Base-by-base conservation (phyloP, 1,140 invertebrate species). In the Lasioglossum albipes region DNA sequence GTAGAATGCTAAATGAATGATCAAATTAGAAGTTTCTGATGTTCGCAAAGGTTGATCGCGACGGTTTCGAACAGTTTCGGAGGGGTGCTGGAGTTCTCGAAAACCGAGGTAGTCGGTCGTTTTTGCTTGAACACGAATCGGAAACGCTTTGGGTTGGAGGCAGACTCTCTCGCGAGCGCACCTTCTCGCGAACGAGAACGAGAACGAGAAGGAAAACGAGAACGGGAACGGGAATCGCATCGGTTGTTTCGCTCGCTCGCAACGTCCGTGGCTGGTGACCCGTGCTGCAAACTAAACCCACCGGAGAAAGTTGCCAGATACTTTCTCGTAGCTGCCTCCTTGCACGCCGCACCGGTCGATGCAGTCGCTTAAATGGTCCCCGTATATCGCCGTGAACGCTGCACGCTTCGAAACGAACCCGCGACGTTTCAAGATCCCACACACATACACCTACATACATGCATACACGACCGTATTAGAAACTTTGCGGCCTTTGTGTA, bases 251-350 rank as follows among this genome's bases (percentile, higher is more conserved):
- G 84, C 82, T 91, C 88, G 84, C 83, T 91, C 85, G 91, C 89
- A 91, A 91, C 90, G 90, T 90, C 87, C 89, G 88, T 92, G 89
- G 86, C 90, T 92, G 91, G 92, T 93, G 92, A 93, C 92, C 92
- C 90, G 89, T 88, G 90, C 88, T 91, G 90, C 91, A 91, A 92
- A 88, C 88, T 92, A 92, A 92, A 89, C 89, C 88, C 88, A 89
- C 82, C 85, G 89, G 92, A 93, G 92, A 93, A 93, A 93, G 92
- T 93, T 93, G 90, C 90, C 83, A 82, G 84, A 75, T 90, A 91
- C 91, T 93, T 93, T 93, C 92, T 92, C 92, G 91, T 86, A 84
- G 81, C 81, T 87, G 82, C 77, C 81, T 86, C 79, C 57, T 88
- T 85, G 68, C 84, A 87, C 89, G 77, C 84, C 74, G 83, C 89